Evolutionary conservation across 2,113 vertebrate species (phyloP), one percentile per base, ranked within the genome.

Genomic region (Oxyruncus cristatus): DNA sequence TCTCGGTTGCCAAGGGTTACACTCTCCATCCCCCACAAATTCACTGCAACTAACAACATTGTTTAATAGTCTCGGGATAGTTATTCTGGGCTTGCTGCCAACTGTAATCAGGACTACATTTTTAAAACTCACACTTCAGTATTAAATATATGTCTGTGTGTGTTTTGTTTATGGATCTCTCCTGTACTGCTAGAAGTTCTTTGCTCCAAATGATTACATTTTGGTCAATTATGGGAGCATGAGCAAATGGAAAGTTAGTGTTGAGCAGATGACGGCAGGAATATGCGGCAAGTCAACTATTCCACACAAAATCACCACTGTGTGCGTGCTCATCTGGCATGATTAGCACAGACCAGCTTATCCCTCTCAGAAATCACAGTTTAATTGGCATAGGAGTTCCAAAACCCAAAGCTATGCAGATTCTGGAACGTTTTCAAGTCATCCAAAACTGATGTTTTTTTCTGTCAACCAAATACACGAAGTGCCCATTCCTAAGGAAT

Each of bases 41-140:
- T 55, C 81, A 63, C 49, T 30, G 35, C 58, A 35, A 91, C 56
- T 82, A 91, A 95, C 41, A 91, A 61, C 56, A 26, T 5, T 72
- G 50, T 89, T 92, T 79, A 94, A 74, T 63, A 74, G 56, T 72
- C 77, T 81, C 71, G 23, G 20, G 56, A 67, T 15, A 87, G 37
- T 78, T 87, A 84, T 41, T 92, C 76, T 78, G 44, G 94, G 86
- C 73, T 81, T 84, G 39, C 30, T 81, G 93, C 89, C 91, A 95
- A 55, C 27, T 55, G 24, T 39, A 92, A 87, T 89, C 91, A 87
- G 61, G 52, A 67, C 42, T 67, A 47, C 35, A 41, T 49, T 94
- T 84, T 89, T 92, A 35, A 73, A 91, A 61, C 63, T 73, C 75
- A 76, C 70, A 63, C 41, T 41, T 83, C 2, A 71, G 37, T 33